phyloP scores from a whole-genome alignment of 2,797 vertebrate genomes.

The Micropoecilia bifurca region DNA sequence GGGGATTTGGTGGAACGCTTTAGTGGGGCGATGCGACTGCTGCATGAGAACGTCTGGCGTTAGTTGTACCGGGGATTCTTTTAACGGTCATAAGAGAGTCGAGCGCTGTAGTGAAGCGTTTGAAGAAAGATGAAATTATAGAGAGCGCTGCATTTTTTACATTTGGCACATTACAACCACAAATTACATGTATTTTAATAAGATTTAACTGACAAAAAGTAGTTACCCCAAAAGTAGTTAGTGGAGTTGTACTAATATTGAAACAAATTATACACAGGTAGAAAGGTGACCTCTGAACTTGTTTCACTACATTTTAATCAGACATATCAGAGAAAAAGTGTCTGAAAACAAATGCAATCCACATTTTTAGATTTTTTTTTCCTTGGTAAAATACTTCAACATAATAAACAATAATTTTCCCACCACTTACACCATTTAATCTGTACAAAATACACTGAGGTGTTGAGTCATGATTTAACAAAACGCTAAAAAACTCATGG shows the following conservation, averaged over 20 bases:
- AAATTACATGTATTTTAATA: not conserved
- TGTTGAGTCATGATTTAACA: not conserved
- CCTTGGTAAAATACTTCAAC: not conserved
- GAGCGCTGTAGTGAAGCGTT: not conserved
- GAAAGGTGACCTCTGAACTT: not conserved
- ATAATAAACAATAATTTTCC: not conserved
- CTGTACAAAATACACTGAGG: not conserved
- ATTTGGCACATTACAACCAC: not conserved
- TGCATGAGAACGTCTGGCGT: not conserved
- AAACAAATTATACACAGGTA: not conserved
- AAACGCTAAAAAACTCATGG: not conserved
- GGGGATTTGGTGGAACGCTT: constrained; percentile 8
- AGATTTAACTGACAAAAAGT: not conserved
- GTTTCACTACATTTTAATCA: no score
- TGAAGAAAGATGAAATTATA: not conserved
- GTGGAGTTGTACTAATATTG: not conserved
- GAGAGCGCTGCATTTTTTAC: not conserved
- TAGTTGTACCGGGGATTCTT: not conserved
- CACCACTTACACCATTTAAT: not conserved
- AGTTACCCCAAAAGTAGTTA: no score
- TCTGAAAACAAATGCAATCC: not conserved
- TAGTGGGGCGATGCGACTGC: not conserved
- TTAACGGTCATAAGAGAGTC: not conserved
- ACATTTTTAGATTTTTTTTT: not conserved
- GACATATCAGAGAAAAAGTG: not conserved